Evolutionary conservation across 2,888 invertebrate species (phyloP), one percentile per base, ranked within the genome.

Genomic region (Synergus gifuensis): DNA sequence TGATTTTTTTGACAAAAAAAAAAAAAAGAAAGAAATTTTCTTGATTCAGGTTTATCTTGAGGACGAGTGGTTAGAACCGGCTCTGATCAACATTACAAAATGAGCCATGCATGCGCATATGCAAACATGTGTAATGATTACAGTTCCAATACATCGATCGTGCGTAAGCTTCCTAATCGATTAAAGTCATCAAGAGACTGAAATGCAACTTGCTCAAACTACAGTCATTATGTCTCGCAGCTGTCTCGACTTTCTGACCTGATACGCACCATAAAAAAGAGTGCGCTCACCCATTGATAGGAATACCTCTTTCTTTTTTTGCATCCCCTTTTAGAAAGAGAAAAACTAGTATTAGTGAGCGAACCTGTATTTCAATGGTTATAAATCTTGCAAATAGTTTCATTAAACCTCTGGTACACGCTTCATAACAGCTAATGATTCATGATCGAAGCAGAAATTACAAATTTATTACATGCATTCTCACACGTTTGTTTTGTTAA

Each of bases 161-260:
- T 58, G 69, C 69, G 49, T 18, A 73, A 58, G 73, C 73, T 11
- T 73, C 73, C 54, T 73, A 73, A 73, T 73, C 73, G 73, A 73
- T 73, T 73, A 73, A 73, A 54, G n/a, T 49, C 36, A 73, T 58
- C 73, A 11, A n/a, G 69, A 73, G 49, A 73, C 69, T 46, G 28
- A 54, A 73, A 73, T 73, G 49, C 73, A 73, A 73, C 73, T 73
- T 73, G 73, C 40, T 36, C 28, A 28, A 42, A 42, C 66, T 44
- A 73, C 54, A 40, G 54, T 73, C 73, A 73, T 73, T 73, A 73
- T 58, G 73, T 73, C 73, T 73, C 54, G 54, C 73, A 73, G 73
- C 73, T 73, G 73, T 73, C 73, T 73, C 73, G 73, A 54, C 73
- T 58, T 73, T 73, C 73, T 54, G 36, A 36, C 44, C 67, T 73